Conservation (phyloP, 2,113 vertebrate species). For the Macrotus californicus region DNA sequence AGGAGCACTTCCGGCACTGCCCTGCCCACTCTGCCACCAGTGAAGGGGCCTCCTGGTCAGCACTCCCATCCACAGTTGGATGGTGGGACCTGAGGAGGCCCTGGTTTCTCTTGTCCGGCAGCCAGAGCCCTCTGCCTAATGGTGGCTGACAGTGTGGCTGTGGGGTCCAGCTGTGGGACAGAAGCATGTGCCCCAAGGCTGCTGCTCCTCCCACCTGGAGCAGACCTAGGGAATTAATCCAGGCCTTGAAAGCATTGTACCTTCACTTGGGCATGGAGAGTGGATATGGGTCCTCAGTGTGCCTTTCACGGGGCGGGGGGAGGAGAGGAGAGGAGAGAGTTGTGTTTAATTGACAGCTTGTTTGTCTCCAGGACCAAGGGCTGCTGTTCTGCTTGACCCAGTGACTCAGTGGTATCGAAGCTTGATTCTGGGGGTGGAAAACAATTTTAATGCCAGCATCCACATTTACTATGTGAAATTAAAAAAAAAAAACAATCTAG, state of each 20-base stretch:
- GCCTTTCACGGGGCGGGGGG: too few species aligned
- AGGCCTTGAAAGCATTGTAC: accelerated
- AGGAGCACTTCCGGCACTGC: too few species aligned
- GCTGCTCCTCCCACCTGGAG: not conserved
- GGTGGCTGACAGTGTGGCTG: too few species aligned
- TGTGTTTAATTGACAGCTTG: not conserved
- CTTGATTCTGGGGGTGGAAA: not conserved
- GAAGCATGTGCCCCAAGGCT: not conserved
- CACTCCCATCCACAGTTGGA: not conserved
- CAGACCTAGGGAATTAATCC: not conserved
- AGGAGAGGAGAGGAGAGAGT: too few species aligned
- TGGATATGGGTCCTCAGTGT: accelerated
- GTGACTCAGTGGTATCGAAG: not conserved
- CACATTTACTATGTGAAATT: not conserved
- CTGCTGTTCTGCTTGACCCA: not conserved
- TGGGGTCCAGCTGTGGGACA: not conserved
- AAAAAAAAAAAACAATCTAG: not conserved
- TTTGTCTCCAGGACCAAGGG: not conserved
- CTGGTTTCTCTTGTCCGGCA: not conserved
- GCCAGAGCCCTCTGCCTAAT: not conserved
- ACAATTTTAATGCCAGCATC: not conserved
- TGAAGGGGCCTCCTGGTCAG: not conserved
- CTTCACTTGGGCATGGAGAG: too few species aligned
- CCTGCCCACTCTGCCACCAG: not conserved
- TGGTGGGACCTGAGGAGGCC: not conserved